phyloP scores from a whole-genome alignment of 2,888 invertebrate species.

The Sarcophaga subvicina region DNA sequence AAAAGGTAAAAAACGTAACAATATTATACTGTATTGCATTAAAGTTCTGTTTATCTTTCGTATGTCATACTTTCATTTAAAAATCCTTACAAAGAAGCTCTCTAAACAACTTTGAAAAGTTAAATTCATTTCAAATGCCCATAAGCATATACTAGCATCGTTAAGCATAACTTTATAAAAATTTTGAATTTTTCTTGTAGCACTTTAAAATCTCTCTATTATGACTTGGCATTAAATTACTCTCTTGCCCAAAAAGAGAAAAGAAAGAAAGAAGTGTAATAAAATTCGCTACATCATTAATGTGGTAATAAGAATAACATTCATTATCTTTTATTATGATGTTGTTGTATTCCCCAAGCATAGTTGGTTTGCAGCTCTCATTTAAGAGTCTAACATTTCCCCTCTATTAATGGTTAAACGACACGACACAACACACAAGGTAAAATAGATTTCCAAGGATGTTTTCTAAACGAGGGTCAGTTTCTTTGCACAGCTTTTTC shows the following conservation, averaged over 20 bases:
- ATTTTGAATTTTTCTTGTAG: neutral
- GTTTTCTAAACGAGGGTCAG: conserved; percentile 10
- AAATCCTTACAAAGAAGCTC: too few relatives aligned
- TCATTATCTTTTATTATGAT: conserved; percentile 24
- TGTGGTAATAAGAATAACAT: neutral
- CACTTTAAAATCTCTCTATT: conserved; percentile 14
- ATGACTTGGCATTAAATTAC: conserved; percentile 25
- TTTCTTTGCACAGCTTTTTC: neutral
- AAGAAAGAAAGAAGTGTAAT: neutral
- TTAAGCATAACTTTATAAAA: too few relatives aligned
- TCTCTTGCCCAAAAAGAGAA: neutral
- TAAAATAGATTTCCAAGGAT: conserved; percentile 7
- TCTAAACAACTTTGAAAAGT: too few relatives aligned
- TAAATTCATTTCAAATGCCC: too few relatives aligned
- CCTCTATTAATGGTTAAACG: conserved; percentile 1
- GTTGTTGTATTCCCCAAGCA: neutral
- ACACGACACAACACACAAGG: conserved; percentile 11
- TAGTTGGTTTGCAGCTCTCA: conserved; percentile 21
- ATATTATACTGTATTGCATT: too few relatives aligned
- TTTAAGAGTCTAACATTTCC: conserved; percentile 21
- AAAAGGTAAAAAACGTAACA: too few relatives aligned
- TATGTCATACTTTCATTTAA: too few relatives aligned
- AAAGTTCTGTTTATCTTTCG: too few relatives aligned
- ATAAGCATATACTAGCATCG: too few relatives aligned
- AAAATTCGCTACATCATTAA: conserved; percentile 25